Evolutionary conservation across 1,140 invertebrate species (phyloP), one percentile per base, ranked within the genome.

Genomic region (Triops cancriformis): DNA sequence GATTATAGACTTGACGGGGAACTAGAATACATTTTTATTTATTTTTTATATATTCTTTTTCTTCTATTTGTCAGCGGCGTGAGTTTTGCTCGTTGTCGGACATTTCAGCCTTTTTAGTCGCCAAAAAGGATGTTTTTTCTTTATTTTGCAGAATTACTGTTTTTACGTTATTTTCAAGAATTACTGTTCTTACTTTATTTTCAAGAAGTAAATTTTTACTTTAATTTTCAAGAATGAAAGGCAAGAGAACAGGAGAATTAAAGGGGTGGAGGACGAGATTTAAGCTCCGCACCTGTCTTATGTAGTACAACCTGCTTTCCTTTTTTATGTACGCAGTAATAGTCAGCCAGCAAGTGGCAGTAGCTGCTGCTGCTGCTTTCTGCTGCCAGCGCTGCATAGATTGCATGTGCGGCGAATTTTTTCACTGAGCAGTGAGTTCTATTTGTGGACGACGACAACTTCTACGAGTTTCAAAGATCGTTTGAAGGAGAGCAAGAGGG

Each of bases 381-480:
- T 37, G 31, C 31, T 37, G 31, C 31, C 31, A 37, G 31, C 31
- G 7, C 31, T 37, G 51, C 51, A n/a, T 23, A n/a, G 51, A n/a
- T 18, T 64, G 51, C 51, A 64, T 64, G 23, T 14, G 51, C 51
- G 3, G 14, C 5, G 14, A 23, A 23, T 64, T 64, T 64, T 23
- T 64, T 64, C 10, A 23, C n/a, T 23, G 51, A 37, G 31, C 31
- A 37, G 2, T 7, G 51, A n/a, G 23, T 18, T 64, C 51, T 64
- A 64, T 64, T 64, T 64, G 51, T 64, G 51, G 51, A 37, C 51
- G 51, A 64, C 51, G 51, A 64, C 51, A 23, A 64, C 51, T 64
- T n/a, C 51, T 37, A 23, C 51, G 51, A 64, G 51, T 64, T 64
- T 18, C 51, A 6, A 9, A 64, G 51, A 64, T 23, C 51, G n/a